These are phyloP conservation scores for Cinara cedri DNA, from an alignment of 2,888 invertebrate genomes.

Conservation along the genomic window DNA sequence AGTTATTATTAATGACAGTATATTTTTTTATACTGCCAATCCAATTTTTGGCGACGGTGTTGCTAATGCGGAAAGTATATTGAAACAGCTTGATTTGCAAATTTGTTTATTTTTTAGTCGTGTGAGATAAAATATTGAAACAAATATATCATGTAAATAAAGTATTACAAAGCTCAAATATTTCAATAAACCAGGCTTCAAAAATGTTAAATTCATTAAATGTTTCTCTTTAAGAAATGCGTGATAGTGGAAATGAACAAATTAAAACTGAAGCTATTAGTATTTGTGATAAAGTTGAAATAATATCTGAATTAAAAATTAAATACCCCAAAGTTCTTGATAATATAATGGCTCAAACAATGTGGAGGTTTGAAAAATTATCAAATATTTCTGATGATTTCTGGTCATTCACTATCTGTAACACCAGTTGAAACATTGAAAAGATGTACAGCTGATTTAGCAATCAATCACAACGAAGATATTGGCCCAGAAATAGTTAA, in stretches of 20 bases:
- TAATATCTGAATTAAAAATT: too few relatives aligned
- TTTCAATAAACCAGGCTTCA: not conserved
- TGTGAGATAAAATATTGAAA: not conserved
- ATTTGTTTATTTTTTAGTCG: too few relatives aligned
- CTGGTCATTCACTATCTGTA: not conserved
- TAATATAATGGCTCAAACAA: not conserved
- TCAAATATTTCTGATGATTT: not conserved
- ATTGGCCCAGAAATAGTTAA: not conserved
- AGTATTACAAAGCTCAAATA: not conserved
- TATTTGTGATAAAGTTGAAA: too few relatives aligned
- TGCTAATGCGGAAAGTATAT: too few relatives aligned
- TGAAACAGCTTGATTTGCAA: too few relatives aligned
- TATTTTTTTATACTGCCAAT: too few relatives aligned
- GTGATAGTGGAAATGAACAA: too few relatives aligned
- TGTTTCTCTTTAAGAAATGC: too few relatives aligned
- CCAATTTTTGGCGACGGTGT: too few relatives aligned
- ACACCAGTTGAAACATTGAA: conserved; percentile 6
- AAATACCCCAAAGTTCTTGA: not conserved
- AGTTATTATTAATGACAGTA: too few relatives aligned
- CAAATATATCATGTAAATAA: not conserved
- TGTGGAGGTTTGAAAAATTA: not conserved
- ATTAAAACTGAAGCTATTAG: too few relatives aligned
- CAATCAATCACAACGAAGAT: conserved; percentile 4
- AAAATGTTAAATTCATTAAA: too few relatives aligned
- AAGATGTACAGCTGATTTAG: conserved; percentile 4